A percentile compares a stretch with the other conserved stretches of the same genome.
Evolutionary conservation across 2,113 vertebrate species (phyloP).

Genomic region (Cyprinodon tularosa): DNA sequence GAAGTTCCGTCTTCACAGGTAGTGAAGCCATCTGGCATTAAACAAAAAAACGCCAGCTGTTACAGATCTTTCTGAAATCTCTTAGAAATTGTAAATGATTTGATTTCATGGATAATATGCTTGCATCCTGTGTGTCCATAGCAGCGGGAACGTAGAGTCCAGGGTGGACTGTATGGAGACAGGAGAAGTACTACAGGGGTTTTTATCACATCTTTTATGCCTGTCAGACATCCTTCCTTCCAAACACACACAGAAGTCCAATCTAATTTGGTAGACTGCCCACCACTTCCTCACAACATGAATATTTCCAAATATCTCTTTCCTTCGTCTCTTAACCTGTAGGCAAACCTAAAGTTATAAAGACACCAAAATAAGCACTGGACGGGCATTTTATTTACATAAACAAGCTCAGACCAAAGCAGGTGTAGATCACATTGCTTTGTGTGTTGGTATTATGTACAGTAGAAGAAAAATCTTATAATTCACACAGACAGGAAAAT

Average conservation of each 20-base stretch:
- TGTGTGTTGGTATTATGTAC: neutral
- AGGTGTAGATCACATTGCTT: neutral
- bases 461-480: neutral
- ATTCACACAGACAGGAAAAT: neutral
- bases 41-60: neutral
- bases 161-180: slow-evolving; percentile 13
- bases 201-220: slow-evolving; percentile 54
- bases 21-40: neutral
- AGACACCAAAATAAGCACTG: neutral
- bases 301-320: slow-evolving; percentile 9
- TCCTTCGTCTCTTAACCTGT: neutral
- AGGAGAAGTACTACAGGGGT: slow-evolving; percentile 13
- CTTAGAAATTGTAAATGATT: neutral
- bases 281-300: slow-evolving; percentile 21
- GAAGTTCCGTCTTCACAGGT: slow-evolving; percentile 2
- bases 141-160: slow-evolving; percentile 48
- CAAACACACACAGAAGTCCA: slow-evolving; percentile 17
- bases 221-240: slow-evolving; percentile 56
- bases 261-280: slow-evolving; percentile 39
- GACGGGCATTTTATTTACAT: slow-evolving; percentile 1
- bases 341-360: neutral
- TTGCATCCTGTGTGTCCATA: slow-evolving; percentile 34
- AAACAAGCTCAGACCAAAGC: neutral
- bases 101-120: slow-evolving; percentile 18
- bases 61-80: slow-evolving; percentile 16